phyloP scores from a whole-genome alignment of 2,888 invertebrate genomes.

The Watsonalla cultraria region DNA sequence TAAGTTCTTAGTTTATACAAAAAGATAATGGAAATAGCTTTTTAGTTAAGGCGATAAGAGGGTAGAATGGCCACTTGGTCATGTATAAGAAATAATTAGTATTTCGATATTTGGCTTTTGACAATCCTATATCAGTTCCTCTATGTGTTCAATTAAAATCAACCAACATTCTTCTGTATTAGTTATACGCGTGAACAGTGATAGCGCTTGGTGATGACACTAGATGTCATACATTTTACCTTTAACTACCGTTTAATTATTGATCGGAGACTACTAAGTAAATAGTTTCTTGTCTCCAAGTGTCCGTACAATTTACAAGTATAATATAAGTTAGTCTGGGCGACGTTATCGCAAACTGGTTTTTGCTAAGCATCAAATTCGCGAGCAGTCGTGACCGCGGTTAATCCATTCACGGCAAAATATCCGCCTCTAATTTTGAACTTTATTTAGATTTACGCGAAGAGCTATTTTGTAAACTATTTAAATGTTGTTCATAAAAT shows the following conservation, averaged over 20 bases:
- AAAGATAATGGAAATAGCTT: too few relatives aligned
- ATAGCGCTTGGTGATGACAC: too few relatives aligned
- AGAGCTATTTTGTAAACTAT: not conserved
- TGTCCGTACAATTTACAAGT: not conserved
- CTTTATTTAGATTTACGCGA: slow-evolving; percentile 3
- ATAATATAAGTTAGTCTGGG: slow-evolving; percentile 14
- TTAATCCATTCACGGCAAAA: slow-evolving; percentile 19
- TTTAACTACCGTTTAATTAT: not conserved
- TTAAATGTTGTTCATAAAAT: not conserved
- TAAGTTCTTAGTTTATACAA: too few relatives aligned
- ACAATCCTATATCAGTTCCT: too few relatives aligned
- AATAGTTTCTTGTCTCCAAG: not conserved
- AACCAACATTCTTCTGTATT: too few relatives aligned
- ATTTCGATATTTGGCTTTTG: too few relatives aligned
- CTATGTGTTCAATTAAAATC: too few relatives aligned
- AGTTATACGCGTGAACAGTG: too few relatives aligned
- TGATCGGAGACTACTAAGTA: not conserved
- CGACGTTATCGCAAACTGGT: slow-evolving; percentile 20
- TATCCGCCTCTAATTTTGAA: slow-evolving; percentile 8
- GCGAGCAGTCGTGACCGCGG: slow-evolving; percentile 23
- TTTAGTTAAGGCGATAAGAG: too few relatives aligned
- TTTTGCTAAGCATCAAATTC: slow-evolving; percentile 15
- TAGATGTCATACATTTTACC: too few relatives aligned
- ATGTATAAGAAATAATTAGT: too few relatives aligned
- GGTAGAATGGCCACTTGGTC: too few relatives aligned